These are phyloP conservation scores for Triops cancriformis DNA, from an alignment of 1,140 invertebrate species.

Conservation along the genomic window DNA sequence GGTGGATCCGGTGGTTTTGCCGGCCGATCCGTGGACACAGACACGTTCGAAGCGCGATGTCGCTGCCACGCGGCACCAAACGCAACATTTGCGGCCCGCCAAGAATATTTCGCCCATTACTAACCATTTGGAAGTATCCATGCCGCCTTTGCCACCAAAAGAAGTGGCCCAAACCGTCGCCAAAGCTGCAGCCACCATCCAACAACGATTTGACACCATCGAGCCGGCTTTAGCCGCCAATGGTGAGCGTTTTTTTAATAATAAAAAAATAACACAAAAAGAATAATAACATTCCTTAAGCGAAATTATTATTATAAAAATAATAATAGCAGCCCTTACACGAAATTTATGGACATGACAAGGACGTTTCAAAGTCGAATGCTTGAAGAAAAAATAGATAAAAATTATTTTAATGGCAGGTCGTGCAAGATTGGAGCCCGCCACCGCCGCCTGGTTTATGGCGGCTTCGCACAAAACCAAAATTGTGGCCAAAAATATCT, in stretches of 20 bases:
- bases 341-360: background rate
- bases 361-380: background rate
- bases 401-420: slow-evolving; percentile 14
- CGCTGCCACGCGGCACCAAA: slow-evolving; percentile 28
- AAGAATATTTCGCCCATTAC: slow-evolving; percentile 34
- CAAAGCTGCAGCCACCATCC: slow-evolving; percentile 36
- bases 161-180: slow-evolving; percentile 38
- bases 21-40: background rate
- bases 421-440: slow-evolving; percentile 41
- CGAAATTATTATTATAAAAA: slow-evolving; percentile 28
- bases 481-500: slow-evolving; percentile 43
- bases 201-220: slow-evolving; percentile 37
- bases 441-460: slow-evolving; percentile 46
- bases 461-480: slow-evolving; percentile 44
- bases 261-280: no score
- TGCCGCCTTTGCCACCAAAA: slow-evolving; percentile 38
- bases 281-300: no score
- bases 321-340: background rate
- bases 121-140: slow-evolving; percentile 34
- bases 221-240: slow-evolving; percentile 35
- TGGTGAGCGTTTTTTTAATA: no score
- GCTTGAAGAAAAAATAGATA: slow-evolving; percentile 6
- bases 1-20: background rate
- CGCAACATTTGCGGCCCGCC: slow-evolving; percentile 34
- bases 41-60: background rate